Base-by-base conservation (phyloP, 2,888 invertebrate genomes). In the Hemicrepidius hirtus region DNA sequence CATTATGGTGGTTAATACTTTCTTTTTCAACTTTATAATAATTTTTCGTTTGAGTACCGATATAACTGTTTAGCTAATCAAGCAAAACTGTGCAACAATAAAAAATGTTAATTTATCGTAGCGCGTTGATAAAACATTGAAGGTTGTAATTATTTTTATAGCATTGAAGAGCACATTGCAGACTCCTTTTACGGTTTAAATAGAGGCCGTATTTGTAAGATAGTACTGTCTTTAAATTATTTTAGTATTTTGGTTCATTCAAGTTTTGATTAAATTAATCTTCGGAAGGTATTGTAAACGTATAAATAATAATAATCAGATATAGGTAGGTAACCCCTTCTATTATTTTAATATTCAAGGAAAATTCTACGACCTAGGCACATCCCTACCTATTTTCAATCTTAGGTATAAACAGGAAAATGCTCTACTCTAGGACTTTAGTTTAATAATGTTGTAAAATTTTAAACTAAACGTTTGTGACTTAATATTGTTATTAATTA, bases 81-180 rank as follows among this genome's bases (percentile, higher is more conserved):
- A 7, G 20, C 46, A 20, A 9, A 18, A 46, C 46, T 20, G 9
- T 46, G 46, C 46, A 46, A 20, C 20, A 46, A 20, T 46, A 46
- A 46, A 46, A 46, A 46, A 46, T 46, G 46, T 20, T 46, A 46
- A 46, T 46, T 46, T 13, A 20, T 46, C 46, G 20, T 20, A 18
- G 20, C 46, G 9, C 18, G 46, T 20, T 46, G 20, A 46, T 20
- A 46, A 20, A 46, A 20, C 46, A 18, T 18, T 46, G 46, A 46
- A 46, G 46, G 46, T 7, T 18, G 20, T 4, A 24, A 13, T 41
- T 41, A 41, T 41, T 41, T 41, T 41, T 13, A 41, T 41, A 46
- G 13, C 46, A 46, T 46, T 46, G 46, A 46, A 18, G 46, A 18
- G 20, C 3, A 46, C 13, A 41, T 41, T 13, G 6, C 13, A 41